These are phyloP conservation scores for Coracias cyanogaster DNA, from an alignment of 2,797 vertebrate species.

Conservation along the genomic window DNA sequence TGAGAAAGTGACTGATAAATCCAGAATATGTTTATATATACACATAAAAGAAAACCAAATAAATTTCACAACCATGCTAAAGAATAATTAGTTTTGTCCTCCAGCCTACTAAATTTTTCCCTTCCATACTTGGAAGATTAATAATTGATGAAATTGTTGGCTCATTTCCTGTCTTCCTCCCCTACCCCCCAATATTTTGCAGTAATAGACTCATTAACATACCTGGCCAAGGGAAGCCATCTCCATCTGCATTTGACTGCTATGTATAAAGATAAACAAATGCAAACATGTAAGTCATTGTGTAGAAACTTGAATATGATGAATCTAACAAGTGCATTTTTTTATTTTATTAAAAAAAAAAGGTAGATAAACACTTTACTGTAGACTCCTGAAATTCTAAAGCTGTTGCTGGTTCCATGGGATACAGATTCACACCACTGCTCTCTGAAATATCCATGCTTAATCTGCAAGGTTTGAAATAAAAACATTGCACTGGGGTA, in stretches of 20 bases:
- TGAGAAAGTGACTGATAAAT: neutral
- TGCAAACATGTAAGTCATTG: slow-evolving; percentile 1
- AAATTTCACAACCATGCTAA: neutral
- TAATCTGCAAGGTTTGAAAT: slow-evolving; percentile 73
- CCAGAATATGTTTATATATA: neutral
- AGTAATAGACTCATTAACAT: neutral
- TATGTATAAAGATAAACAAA: slow-evolving; percentile 69
- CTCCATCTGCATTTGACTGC: slow-evolving; percentile 86
- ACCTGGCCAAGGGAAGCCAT: slow-evolving; percentile 83
- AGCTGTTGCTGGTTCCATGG: slow-evolving; percentile 79
- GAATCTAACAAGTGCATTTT: neutral
- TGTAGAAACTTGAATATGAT: neutral
- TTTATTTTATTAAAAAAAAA: neutral
- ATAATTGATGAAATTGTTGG: neutral
- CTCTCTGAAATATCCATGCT: slow-evolving; percentile 78
- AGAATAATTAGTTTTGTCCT: neutral
- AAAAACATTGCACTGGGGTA: neutral
- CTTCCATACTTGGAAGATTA: neutral
- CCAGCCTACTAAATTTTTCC: neutral
- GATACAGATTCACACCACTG: slow-evolving; percentile 83
- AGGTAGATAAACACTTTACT: slow-evolving; percentile 79
- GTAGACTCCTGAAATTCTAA: slow-evolving; percentile 72
- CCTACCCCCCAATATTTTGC: neutral
- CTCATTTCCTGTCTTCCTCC: neutral
- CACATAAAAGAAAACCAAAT: neutral